Conservation (phyloP, 2,888 invertebrate species). For the Sisyra nigra region DNA sequence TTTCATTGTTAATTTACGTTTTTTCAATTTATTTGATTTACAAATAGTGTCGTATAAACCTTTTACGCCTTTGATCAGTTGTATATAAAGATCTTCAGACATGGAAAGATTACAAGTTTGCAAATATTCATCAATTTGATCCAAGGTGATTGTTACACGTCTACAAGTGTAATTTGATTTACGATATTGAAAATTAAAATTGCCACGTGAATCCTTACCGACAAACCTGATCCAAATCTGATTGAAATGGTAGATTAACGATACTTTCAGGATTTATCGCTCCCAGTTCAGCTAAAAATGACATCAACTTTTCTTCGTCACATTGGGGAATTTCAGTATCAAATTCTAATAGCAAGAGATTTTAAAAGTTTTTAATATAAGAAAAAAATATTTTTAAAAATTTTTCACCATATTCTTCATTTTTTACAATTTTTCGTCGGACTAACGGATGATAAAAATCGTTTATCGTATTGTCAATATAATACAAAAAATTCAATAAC, state of each 20-base stretch:
- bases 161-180: conserved; percentile 14
- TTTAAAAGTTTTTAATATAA: neutral
- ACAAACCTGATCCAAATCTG: conserved; percentile 24
- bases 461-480: too few relatives aligned
- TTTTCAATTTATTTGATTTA: conserved; percentile 14
- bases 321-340: neutral
- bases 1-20: conserved; percentile 9
- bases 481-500: too few relatives aligned
- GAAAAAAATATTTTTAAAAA: too few relatives aligned
- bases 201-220: conserved; percentile 16
- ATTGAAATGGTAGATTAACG: conserved; percentile 26
- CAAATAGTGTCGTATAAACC: conserved; percentile 29
- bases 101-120: conserved; percentile 24
- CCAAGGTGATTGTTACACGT: conserved; percentile 21
- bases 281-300: conserved; percentile 32
- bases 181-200: too few relatives aligned
- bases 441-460: too few relatives aligned
- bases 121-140: conserved; percentile 24
- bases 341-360: neutral
- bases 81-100: conserved; percentile 29
- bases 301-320: conserved; percentile 25
- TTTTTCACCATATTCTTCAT: too few relatives aligned
- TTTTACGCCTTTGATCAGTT: conserved; percentile 27
- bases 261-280: conserved; percentile 36
- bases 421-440: too few relatives aligned